phyloP scores from a whole-genome alignment of 2,797 vertebrate species.

The Rhabdophis nuchalis region DNA sequence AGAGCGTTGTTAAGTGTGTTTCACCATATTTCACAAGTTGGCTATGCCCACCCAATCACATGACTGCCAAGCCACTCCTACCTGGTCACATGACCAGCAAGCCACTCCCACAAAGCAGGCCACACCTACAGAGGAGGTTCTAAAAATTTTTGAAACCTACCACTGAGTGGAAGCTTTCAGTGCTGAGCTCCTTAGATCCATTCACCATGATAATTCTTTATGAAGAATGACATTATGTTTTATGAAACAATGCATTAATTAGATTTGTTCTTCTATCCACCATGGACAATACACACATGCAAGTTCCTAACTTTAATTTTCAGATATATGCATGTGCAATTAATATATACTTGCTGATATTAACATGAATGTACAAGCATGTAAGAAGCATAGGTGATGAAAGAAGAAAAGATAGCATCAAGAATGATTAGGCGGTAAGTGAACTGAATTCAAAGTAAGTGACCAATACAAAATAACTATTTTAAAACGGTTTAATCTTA shows the following conservation, averaged over 20 bases:
- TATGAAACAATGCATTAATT: not conserved
- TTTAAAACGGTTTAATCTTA: not conserved
- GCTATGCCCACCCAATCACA: no score
- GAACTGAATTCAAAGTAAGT: not conserved
- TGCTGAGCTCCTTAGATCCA: not conserved
- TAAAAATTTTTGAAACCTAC: no score
- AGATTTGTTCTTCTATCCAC: not conserved
- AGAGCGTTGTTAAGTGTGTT: no score
- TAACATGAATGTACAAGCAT: not conserved
- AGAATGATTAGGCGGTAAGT: not conserved
- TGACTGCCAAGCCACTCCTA: no score
- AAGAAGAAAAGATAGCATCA: not conserved
- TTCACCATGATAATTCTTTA: not conserved
- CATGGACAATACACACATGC: not conserved
- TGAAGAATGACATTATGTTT: not conserved
- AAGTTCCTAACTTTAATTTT: not conserved
- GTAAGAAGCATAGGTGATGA: not conserved
- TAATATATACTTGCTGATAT: not conserved
- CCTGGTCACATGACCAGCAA: no score
- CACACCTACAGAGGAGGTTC: no score
- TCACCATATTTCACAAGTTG: no score
- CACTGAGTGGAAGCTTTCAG: not conserved
- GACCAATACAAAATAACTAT: not conserved
- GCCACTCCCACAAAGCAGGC: no score
- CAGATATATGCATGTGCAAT: not conserved